phyloP scores from a whole-genome alignment of 2,113 vertebrate species.

The Anolis sagrei region DNA sequence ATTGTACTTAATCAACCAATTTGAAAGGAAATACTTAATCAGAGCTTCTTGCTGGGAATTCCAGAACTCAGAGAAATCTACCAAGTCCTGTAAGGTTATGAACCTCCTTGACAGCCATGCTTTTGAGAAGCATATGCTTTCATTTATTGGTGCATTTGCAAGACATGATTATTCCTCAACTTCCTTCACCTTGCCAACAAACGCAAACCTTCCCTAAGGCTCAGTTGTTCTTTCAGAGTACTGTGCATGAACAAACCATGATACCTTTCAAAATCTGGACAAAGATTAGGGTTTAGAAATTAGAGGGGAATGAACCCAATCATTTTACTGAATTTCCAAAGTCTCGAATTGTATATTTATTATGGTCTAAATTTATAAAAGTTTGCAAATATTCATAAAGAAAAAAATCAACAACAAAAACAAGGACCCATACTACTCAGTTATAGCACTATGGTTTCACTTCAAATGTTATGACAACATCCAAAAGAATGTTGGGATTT shows the following conservation, averaged over 20 bases:
- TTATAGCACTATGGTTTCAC: no score
- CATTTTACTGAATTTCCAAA: no score
- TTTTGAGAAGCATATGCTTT: slow-evolving; percentile 9
- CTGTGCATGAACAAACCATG: neutral
- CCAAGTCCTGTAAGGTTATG: neutral
- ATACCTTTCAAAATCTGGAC: neutral
- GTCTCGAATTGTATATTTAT: no score
- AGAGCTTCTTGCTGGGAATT: neutral
- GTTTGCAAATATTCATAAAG: no score
- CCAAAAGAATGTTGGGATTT: no score
- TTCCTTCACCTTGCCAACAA: slow-evolving; percentile 1
- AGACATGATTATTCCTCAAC: neutral
- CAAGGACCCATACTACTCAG: no score
- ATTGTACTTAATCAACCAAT: neutral
- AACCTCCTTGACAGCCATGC: slow-evolving; percentile 1
- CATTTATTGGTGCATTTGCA: slow-evolving; percentile 3
- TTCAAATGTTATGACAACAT: no score
- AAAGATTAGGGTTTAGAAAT: neutral
- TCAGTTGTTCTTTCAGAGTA: neutral
- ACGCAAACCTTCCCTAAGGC: neutral
- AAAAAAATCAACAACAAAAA: no score
- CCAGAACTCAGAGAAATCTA: neutral
- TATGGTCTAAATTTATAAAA: no score
- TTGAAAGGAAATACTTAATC: neutral
- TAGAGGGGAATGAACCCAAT: no score